Evolutionary conservation across 2,113 vertebrate species (phyloP), one percentile per base, ranked within the genome.

Genomic region (Myrmophylax atrothorax): DNA sequence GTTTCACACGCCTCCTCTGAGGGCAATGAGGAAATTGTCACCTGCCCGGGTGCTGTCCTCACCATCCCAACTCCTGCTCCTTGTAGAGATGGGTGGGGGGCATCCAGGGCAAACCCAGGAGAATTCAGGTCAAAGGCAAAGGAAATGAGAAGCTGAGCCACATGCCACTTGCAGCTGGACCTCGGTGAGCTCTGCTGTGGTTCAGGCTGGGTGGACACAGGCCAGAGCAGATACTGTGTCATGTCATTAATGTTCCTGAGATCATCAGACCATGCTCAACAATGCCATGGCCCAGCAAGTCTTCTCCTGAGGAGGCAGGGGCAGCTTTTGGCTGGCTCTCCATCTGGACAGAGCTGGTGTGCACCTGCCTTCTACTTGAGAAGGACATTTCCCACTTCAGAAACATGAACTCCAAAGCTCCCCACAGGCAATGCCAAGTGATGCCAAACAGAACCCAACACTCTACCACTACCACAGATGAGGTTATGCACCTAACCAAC

Each of bases 381-480:
- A 75, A 88, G 83, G 56, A 79, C 38, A 42, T 72, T 75, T 84
- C 63, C 67, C 62, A 47, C 63, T 38, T 64, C 72, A 73, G 92
- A 70, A 35, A 31, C 3, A 1, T 10, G 70, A 82, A 40, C 63
- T 70, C 33, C 66, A 63, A 15, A 44, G 78, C 19, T 70, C n/a
- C 35, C 63, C 3, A 3, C 10, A 14, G 15, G 60, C 55, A 50
- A 37, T 37, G n/a, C 58, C 58, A 59, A 15, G 49, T 0, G 0
- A 46, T 1, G 20, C 22, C 20, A 38, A 44, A 14, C 2, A 18
- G 63, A 69, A 50, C 6, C 18, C 0, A 0, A 33, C 38, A 53
- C 0, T 46, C 40, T 29, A 58, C 67, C 3, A 1, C 47, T 87
- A 46, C 46, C 46, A 77, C 0, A 1, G n/a, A 33, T 46, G 49